These are phyloP conservation scores for Drosophila anomelani DNA, from an alignment of 2,888 invertebrate genomes.

Conservation along the genomic window DNA sequence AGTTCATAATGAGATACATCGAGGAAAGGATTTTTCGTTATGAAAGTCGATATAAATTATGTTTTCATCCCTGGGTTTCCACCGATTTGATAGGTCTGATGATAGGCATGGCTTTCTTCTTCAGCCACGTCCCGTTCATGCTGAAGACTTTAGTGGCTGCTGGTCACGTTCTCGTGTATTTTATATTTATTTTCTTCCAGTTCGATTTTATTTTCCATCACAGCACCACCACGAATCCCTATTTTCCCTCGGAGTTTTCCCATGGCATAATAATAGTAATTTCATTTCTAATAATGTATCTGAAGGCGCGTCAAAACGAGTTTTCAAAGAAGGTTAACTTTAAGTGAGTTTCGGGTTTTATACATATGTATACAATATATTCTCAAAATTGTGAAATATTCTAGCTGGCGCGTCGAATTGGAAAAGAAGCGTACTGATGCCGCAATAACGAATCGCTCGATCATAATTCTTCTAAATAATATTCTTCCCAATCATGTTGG, in stretches of 20 bases:
- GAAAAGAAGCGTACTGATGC: slow-evolving; percentile 94
- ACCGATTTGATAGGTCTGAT: slow-evolving; percentile 83
- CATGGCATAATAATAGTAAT: slow-evolving; percentile 90
- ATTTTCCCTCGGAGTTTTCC: slow-evolving; percentile 88
- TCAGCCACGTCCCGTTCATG: slow-evolving; percentile 92
- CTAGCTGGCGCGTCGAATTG: slow-evolving; percentile 88
- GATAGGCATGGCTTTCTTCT: slow-evolving; percentile 90
- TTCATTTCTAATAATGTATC: slow-evolving; percentile 90
- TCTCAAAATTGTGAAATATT: background rate
- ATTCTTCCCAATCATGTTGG: slow-evolving; percentile 97
- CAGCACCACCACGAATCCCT: slow-evolving; percentile 89
- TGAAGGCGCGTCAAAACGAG: slow-evolving; percentile 95
- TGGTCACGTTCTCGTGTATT: slow-evolving; percentile 88
- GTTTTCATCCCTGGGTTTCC: slow-evolving; percentile 74
- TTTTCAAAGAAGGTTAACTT: slow-evolving; percentile 94
- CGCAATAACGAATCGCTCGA: slow-evolving; percentile 92
- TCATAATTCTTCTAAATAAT: slow-evolving; percentile 94
- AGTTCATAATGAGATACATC: slow-evolving; percentile 38
- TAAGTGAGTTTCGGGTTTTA: slow-evolving; percentile 85
- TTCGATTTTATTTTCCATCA: slow-evolving; percentile 86
- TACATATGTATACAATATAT: background rate
- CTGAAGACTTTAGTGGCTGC: slow-evolving; percentile 88
- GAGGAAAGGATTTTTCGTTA: slow-evolving; percentile 55
- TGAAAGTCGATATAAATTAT: slow-evolving; percentile 32
- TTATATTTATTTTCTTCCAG: slow-evolving; percentile 88